A percentile compares a stretch with the other conserved stretches of the same genome.
These are phyloP conservation scores for Theodoxus fluviatilis DNA, from an alignment of 2,888 invertebrate species.

Conservation along the genomic window DNA sequence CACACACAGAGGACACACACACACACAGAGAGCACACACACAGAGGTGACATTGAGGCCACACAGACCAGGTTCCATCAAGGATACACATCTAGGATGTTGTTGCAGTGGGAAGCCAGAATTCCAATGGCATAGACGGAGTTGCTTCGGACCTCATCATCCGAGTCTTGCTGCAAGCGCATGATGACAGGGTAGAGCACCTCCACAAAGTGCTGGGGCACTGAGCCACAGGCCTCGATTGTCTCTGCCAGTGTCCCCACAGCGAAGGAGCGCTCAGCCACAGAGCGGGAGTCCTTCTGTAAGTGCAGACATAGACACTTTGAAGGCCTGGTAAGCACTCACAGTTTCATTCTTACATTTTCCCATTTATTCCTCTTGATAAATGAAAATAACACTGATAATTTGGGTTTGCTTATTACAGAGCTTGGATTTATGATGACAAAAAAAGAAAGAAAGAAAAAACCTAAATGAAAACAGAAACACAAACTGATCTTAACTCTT, in stretches of 20 bases:
- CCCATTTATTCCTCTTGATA: background rate
- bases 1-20: too few relatives aligned
- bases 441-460: too few relatives aligned
- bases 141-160: constrained; percentile 80
- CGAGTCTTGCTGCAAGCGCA: constrained; percentile 72
- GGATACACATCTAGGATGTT: too few relatives aligned
- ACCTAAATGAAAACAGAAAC: too few relatives aligned
- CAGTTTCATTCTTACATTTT: background rate
- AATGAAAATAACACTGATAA: background rate
- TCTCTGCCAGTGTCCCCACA: constrained; percentile 78
- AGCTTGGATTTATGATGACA: too few relatives aligned
- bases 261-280: constrained; percentile 76
- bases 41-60: too few relatives aligned
- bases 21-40: too few relatives aligned
- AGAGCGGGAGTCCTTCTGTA: constrained; percentile 74
- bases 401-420: background rate
- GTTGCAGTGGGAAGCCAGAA: constrained; percentile 75
- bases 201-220: constrained; percentile 70
- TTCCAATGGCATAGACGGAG: constrained; percentile 79
- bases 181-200: constrained; percentile 73
- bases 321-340: background rate
- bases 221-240: constrained; percentile 71
- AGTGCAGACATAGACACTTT: constrained; percentile 25
- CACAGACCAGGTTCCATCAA: too few relatives aligned
- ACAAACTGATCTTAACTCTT: too few relatives aligned